Base-by-base conservation (phyloP, 2,888 invertebrate species). In the Nymphalis polychloros region DNA sequence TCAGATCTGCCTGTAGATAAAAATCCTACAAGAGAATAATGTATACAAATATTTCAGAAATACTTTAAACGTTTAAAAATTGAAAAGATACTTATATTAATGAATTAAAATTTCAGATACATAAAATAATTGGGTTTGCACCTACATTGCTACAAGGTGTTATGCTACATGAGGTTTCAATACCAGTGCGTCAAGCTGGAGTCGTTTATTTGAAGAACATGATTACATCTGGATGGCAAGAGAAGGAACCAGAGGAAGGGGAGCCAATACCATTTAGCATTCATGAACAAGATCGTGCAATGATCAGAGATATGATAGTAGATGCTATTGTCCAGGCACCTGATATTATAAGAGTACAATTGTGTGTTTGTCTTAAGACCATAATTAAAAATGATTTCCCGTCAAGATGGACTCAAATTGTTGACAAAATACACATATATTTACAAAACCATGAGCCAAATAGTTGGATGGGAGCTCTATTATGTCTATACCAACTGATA, bases 371-470 rank as follows among this genome's bases (percentile, higher is more conserved):
- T 85, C 95, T 99, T 20, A 97, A 97, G 87, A 96, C 95, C 72
- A 98, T 99, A 73, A 97, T 99, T 59, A 98, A 98, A 86, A 95
- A 96, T 85, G 99, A 99, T 86, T 99, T 98, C 85, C 99, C 99
- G 6, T 95, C 96, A 60, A 94, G 97, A 76, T 99, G 99, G 98
- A 97, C 98, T 0, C 97, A 97, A 85, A 95, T 99, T 73, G 97
- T 98, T 13, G 98, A 99, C 84, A 98, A 98, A 93, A 97, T 99
- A 73, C 96, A 96, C 80, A 95, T 97, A 81, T 98, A 97, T 86
- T 93, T 99, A 70, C 97, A 98, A 90, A 97, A 97, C 89, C 96
- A 96, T n/a, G 97, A 98, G 82, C 95, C 96, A 1, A 94, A 94
- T 74, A 95, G 95, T 67, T 98, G 97, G 97, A 96, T 97, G 90